Percentiles rank a stretch among this genome's conserved stretches.
Evolutionary conservation across 2,888 invertebrate species (phyloP).

Genomic region (Ochropleura plecta): DNA sequence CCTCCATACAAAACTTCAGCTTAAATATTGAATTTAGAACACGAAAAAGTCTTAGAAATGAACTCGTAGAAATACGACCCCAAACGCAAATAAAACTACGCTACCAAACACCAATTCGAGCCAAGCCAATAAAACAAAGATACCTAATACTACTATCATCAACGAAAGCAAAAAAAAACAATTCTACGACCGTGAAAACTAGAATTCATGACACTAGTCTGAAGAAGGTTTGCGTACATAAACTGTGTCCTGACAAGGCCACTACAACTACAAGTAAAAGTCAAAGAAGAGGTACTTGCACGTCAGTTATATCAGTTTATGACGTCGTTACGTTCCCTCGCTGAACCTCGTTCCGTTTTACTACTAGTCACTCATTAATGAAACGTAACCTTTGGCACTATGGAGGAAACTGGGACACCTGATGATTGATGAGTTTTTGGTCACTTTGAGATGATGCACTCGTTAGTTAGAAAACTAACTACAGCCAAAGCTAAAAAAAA

Average conservation of each 20-base stretch:
- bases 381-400: constrained; percentile 48
- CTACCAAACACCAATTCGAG: constrained; percentile 30
- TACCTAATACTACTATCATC: constrained; percentile 30
- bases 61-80: constrained; percentile 19
- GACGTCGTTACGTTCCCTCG: constrained; percentile 77
- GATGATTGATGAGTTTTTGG: constrained; percentile 51
- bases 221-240: constrained; percentile 47
- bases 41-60: not conserved
- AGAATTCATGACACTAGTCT: constrained; percentile 52
- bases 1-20: constrained; percentile 2
- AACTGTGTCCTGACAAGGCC: constrained; percentile 69
- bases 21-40: not conserved
- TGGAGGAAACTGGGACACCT: constrained; percentile 34
- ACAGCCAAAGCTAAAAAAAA: not conserved
- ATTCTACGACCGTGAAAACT: constrained; percentile 41
- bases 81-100: constrained; percentile 24
- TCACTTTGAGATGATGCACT: not conserved
- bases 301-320: constrained; percentile 83
- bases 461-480: not conserved
- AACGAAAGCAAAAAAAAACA: constrained; percentile 17
- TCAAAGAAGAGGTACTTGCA: constrained; percentile 77
- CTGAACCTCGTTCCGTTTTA: constrained; percentile 74
- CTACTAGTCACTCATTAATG: constrained; percentile 72
- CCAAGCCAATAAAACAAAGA: constrained; percentile 33
- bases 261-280: constrained; percentile 78